Conservation (phyloP, 1,140 invertebrate genomes). For the Bombus waltoni region DNA sequence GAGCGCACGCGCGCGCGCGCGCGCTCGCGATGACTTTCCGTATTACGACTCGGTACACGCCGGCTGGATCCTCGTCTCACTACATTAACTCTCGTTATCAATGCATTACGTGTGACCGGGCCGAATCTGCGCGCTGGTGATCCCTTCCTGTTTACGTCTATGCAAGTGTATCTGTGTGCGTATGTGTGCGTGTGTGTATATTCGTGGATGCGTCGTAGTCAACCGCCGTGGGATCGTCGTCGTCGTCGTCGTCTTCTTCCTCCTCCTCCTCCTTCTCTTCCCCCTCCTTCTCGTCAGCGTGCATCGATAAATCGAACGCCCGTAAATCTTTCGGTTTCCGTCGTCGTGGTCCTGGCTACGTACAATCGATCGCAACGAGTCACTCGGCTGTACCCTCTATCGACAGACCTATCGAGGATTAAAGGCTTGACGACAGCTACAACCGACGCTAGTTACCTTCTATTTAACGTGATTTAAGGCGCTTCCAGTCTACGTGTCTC, state of each 20-base stretch:
- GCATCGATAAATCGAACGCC: slow-evolving; percentile 69
- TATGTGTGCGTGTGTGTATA: background rate
- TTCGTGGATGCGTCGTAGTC: slow-evolving; percentile 19
- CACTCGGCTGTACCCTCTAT: slow-evolving; percentile 64
- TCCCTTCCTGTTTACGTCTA: slow-evolving; percentile 5
- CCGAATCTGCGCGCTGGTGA: slow-evolving; percentile 47
- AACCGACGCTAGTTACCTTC: slow-evolving; percentile 66
- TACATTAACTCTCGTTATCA: slow-evolving; percentile 64
- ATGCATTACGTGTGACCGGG: slow-evolving; percentile 57
- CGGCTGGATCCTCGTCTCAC: slow-evolving; percentile 44
- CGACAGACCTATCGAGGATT: slow-evolving; percentile 67
- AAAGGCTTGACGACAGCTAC: slow-evolving; percentile 65
- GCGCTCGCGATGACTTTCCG: slow-evolving; percentile 33
- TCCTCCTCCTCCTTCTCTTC: background rate
- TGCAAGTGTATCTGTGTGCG: background rate
- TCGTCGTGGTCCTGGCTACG: slow-evolving; percentile 51
- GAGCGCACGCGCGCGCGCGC: background rate
- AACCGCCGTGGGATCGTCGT: slow-evolving; percentile 44
- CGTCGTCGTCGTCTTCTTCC: background rate
- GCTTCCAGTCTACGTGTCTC: slow-evolving; percentile 44
- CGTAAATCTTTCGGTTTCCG: slow-evolving; percentile 69
- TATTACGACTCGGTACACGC: slow-evolving; percentile 44
- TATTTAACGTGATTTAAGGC: slow-evolving; percentile 68
- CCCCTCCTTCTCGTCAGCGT: slow-evolving; percentile 28
- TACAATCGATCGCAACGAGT: slow-evolving; percentile 66